A percentile compares a stretch with the other conserved stretches of the same genome.
phyloP scores from a whole-genome alignment of 2,797 vertebrate genomes.

The Gadopsis marmoratus region DNA sequence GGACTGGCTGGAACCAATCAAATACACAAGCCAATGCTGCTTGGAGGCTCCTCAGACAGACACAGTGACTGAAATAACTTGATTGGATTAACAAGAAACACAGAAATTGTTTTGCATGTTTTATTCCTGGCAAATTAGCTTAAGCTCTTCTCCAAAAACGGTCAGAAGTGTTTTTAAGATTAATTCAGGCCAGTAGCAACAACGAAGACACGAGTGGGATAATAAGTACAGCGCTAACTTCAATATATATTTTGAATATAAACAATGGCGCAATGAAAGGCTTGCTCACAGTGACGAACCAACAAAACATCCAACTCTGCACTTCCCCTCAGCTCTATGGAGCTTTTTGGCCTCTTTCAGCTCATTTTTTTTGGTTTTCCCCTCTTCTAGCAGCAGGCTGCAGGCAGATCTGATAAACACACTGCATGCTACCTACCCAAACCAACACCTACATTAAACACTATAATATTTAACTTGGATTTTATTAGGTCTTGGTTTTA shows the following conservation, averaged over 20 bases:
- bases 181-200: constrained; percentile 13
- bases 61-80: constrained; percentile 42
- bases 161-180: constrained; percentile 41
- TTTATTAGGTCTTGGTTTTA: not conserved
- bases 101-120: constrained; percentile 33
- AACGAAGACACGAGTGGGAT: constrained; percentile 18
- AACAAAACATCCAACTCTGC: not conserved
- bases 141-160: constrained; percentile 11
- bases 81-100: constrained; percentile 53
- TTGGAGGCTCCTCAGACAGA: constrained; percentile 45
- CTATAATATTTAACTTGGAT: not conserved
- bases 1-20: constrained; percentile 40
- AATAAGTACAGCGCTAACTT: constrained; percentile 30
- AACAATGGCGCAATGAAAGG: not conserved
- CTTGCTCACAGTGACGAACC: not conserved
- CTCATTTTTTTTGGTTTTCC: constrained; percentile 14
- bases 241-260: not conserved
- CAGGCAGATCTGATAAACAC: not conserved
- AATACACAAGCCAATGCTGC: constrained; percentile 15
- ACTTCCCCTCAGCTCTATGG: not conserved
- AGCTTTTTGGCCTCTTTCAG: constrained; percentile 6
- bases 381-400: not conserved
- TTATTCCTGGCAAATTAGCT: constrained; percentile 45
- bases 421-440: not conserved
- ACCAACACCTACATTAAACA: not conserved